Evolutionary conservation across 2,113 vertebrate genomes (phyloP).

Genomic region (Nesoenas mayeri): DNA sequence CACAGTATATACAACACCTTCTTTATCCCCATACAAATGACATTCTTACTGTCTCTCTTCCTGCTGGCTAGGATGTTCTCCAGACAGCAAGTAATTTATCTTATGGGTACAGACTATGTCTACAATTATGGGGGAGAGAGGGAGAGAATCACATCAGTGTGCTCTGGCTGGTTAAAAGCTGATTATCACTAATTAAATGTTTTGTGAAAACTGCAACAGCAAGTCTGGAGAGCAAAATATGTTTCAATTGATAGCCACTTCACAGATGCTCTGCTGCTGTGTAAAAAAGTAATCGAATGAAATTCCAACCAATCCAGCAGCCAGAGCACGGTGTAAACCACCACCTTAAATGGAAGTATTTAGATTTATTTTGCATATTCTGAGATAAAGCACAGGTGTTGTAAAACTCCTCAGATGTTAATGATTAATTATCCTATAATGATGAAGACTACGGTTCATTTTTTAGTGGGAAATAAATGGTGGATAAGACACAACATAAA

Average conservation of each 20-base stretch:
- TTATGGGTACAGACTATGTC: slow-evolving; percentile 23
- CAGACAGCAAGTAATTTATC: slow-evolving; percentile 45
- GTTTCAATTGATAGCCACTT: slow-evolving; percentile 45
- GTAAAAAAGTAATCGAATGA: neutral
- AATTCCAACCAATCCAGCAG: neutral
- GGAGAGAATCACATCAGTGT: slow-evolving; percentile 19
- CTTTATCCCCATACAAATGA: neutral
- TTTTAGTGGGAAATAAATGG: neutral
- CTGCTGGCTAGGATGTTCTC: slow-evolving; percentile 21
- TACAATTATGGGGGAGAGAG: neutral
- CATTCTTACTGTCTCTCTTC: neutral
- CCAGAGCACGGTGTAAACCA: neutral
- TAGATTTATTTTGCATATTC: neutral
- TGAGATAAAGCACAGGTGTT: neutral
- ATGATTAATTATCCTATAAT: neutral
- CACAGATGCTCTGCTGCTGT: neutral
- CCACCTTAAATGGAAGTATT: neutral
- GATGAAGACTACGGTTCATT: neutral
- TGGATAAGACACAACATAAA: neutral
- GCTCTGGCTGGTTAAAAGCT: slow-evolving; percentile 47
- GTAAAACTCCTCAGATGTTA: neutral
- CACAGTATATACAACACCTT: neutral
- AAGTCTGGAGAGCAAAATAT: slow-evolving; percentile 23
- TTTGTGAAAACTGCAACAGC: slow-evolving; percentile 47
- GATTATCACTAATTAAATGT: slow-evolving; percentile 59